Base-by-base conservation (phyloP, 2,888 invertebrate species). In the Mamestra brassicae region DNA sequence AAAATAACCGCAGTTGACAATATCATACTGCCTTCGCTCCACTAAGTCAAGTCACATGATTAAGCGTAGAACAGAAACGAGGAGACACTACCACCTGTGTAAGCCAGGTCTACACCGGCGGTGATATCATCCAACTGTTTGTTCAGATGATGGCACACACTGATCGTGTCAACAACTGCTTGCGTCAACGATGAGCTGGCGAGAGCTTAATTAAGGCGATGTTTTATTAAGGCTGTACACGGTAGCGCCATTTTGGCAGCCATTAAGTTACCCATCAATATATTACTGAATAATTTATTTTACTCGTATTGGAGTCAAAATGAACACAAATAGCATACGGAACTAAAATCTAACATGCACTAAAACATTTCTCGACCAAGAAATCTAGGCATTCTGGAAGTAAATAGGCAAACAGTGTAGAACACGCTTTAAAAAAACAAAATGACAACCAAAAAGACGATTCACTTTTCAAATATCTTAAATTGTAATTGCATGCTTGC, bases 111-210 rank as follows among this genome's bases (percentile, higher is more conserved):
- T 67, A 80, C 84, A 74, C 66, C 74, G 79, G 85, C 74, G 90
- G 88, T 95, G 95, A 95, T 92, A 93, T 94, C 95, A 95, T 88
- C 90, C 84, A 83, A 60, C 58, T 92, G 86, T 95, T 94, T 94
- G 89, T 87, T 88, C 94, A 95, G 93, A 91, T 94, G 94, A 92
- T 89, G 78, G 85, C 84, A 84, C 85, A 87, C 80, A 85, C 75
- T 83, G 85, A 86, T 89, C 87, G 87, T 87, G 90, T 91, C 89
- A 91, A 91, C 89, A 90, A 80, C 77, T 80, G 87, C 89, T 91
- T 94, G 90, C 94, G 94, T 93, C 94, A 93, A 91, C 77, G 88
- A 87, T 92, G 92, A 92, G 92, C 90, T 92, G 91, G 91, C 92
- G 84, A 63, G 76, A 71, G 70, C 66, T 74, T 74, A 62, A 79